Conservation (phyloP, 2,797 vertebrate species). For the Salmo trutta region DNA sequence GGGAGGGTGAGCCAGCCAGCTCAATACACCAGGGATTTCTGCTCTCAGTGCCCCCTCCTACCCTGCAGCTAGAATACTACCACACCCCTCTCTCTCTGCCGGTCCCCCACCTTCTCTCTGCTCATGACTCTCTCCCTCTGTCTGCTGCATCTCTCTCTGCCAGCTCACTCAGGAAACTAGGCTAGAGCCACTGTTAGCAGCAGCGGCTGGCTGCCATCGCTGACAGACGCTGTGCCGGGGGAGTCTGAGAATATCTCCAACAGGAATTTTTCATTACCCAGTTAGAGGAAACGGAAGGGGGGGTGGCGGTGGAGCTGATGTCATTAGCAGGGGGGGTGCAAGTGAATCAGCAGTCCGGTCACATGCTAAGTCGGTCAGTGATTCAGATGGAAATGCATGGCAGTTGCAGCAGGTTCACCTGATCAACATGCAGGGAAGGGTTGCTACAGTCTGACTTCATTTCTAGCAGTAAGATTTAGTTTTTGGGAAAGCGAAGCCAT, state of each 20-base stretch:
- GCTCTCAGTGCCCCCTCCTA: not conserved
- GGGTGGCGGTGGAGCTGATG: slow-evolving; percentile 81
- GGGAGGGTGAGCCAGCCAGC: not conserved
- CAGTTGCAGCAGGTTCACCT: slow-evolving; percentile 81
- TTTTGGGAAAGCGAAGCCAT: slow-evolving; percentile 1
- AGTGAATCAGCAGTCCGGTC: slow-evolving; percentile 96
- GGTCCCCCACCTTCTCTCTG: slow-evolving; percentile 45
- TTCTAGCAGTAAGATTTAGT: slow-evolving; percentile 30
- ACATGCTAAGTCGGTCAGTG: slow-evolving; percentile 96
- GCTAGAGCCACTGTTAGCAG: slow-evolving; percentile 67
- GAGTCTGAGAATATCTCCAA: slow-evolving; percentile 62
- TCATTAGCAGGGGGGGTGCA: slow-evolving; percentile 91
- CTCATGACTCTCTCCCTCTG: slow-evolving; percentile 64
- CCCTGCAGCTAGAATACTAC: not conserved
- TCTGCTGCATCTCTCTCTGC: slow-evolving; percentile 58
- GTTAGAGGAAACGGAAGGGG: slow-evolving; percentile 60
- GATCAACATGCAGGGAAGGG: slow-evolving; percentile 38
- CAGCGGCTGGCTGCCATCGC: slow-evolving; percentile 36
- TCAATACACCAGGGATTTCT: not conserved
- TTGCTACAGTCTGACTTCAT: slow-evolving; percentile 14
- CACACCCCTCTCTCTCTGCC: slow-evolving; percentile 14
- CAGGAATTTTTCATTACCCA: slow-evolving; percentile 79
- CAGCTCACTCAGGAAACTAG: slow-evolving; percentile 71
- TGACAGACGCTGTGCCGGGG: slow-evolving; percentile 44
- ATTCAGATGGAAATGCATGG: slow-evolving; percentile 90